These are phyloP conservation scores for Diaphora mendica DNA, from an alignment of 2,888 invertebrate genomes.

Conservation along the genomic window DNA sequence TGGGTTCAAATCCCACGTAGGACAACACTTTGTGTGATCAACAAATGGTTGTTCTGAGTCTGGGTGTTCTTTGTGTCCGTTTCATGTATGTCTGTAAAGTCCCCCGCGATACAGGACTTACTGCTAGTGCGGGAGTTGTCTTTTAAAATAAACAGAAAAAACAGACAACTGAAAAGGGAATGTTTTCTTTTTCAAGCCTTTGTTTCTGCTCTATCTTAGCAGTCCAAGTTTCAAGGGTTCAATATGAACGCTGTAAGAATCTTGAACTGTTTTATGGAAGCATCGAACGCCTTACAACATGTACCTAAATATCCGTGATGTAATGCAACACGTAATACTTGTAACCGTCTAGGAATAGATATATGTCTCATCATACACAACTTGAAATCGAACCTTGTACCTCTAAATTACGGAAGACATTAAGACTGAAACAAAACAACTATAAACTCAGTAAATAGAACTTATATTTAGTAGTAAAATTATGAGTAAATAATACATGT, in stretches of 20 bases:
- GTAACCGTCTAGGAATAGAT: conserved; percentile 1
- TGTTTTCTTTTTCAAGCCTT: neutral
- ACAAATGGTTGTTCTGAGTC: too few species aligned
- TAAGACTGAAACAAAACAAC: neutral
- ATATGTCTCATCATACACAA: neutral
- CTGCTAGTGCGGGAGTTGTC: too few species aligned
- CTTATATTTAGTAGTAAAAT: neutral
- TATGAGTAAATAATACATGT: neutral
- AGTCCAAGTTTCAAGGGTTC: neutral
- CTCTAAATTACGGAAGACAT: conserved; percentile 15
- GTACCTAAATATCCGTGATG: neutral
- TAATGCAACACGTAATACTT: conserved; percentile 1
- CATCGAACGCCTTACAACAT: neutral
- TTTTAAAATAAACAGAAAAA: too few species aligned
- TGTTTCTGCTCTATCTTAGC: neutral
- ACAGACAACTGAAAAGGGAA: neutral
- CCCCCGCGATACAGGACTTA: too few species aligned
- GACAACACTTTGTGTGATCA: too few species aligned
- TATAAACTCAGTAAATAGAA: neutral
- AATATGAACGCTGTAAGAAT: neutral
- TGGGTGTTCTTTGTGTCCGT: too few species aligned
- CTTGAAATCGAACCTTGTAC: conserved; percentile 9
- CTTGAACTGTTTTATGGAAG: neutral
- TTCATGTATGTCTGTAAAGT: too few species aligned
- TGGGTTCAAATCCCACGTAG: too few species aligned